Conservation (phyloP, 1,140 invertebrate species). For the Macrocentrus cingulum region DNA sequence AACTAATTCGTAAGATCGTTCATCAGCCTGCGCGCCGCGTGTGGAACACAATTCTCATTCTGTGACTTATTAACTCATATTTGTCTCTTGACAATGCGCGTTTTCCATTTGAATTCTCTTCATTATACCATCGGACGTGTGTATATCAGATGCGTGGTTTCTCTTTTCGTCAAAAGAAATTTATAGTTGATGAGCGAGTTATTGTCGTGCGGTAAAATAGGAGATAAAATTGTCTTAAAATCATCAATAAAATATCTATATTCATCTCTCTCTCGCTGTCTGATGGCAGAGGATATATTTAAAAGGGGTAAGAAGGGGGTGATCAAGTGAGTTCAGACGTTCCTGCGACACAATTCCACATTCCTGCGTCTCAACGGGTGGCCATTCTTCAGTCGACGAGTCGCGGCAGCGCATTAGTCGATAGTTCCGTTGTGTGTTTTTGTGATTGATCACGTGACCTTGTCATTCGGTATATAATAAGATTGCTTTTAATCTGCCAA, state of each 20-base stretch:
- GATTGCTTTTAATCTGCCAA: slow-evolving; percentile 53
- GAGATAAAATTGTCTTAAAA: no score
- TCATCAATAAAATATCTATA: no score
- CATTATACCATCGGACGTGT: slow-evolving; percentile 48
- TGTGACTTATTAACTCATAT: slow-evolving; percentile 58
- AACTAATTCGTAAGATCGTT: slow-evolving; percentile 51
- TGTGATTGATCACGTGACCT: slow-evolving; percentile 59
- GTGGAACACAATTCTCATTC: slow-evolving; percentile 30
- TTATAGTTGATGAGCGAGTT: slow-evolving; percentile 1
- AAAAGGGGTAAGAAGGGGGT: no score
- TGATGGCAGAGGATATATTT: no score
- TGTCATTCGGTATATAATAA: slow-evolving; percentile 57
- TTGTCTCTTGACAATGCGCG: slow-evolving; percentile 55
- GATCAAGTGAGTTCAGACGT: slow-evolving; percentile 28
- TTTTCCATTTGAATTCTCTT: slow-evolving; percentile 45
- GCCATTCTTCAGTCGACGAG: slow-evolving; percentile 39
- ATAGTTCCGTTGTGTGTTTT: slow-evolving; percentile 56
- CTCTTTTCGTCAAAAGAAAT: background rate
- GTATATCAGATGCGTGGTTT: background rate
- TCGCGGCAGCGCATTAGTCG: slow-evolving; percentile 47
- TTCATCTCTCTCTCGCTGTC: no score
- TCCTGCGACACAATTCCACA: slow-evolving; percentile 54
- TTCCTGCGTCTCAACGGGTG: slow-evolving; percentile 56
- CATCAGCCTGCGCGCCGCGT: slow-evolving; percentile 4
- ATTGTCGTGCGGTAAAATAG: no score